Base-by-base conservation (phyloP, 2,888 invertebrate genomes). In the Masnerella sp. region DNA sequence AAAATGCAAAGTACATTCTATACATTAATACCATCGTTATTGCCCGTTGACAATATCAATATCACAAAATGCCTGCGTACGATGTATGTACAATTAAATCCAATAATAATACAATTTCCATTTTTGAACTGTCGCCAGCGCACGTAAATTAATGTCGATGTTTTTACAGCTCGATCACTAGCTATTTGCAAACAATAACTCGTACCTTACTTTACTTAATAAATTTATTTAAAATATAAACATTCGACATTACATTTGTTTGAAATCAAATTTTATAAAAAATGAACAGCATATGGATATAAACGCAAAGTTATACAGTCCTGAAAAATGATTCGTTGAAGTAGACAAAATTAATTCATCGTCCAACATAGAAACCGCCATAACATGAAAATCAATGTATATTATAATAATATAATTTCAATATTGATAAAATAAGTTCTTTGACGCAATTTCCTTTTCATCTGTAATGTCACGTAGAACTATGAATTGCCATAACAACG, bases 211-310 rank as follows among this genome's bases (percentile, higher is more conserved):
- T 70, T 70, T 56, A 54, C 36, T 49, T 28, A 4, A 70, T 56
- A 61, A 54, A 70, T 62, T 70, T 22, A 70, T 70, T 70, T 40
- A 70, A 68, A 62, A 62, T 62, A 62, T 61, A 62, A 70, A 70
- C 69, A 62, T 70, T 70, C 56, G 69, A 62, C 69, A 62, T 70
- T 62, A 62, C 56, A 51, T 47, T 47, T 61, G 28, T 52, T 36
- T 36, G 5, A 30, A 38, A 49, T 15, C 5, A 38, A 32, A 20
- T 25, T 9, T 38, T 18, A 34, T 5, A 42, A 51, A 28, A 28
- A 28, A n/a, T 34, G 2, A 18, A 40, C 22, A 43, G 20, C 8
- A 45, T 7, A 20, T 12, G 12, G 9, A 9, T 43, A n/a, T 22
- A 45, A 20, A 15, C 28, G 28, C 14, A 15, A 5, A 4, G 20